Evolutionary conservation across 2,888 invertebrate genomes (phyloP), one percentile per base, ranked within the genome.

Genomic region (Panzeria rudis): DNA sequence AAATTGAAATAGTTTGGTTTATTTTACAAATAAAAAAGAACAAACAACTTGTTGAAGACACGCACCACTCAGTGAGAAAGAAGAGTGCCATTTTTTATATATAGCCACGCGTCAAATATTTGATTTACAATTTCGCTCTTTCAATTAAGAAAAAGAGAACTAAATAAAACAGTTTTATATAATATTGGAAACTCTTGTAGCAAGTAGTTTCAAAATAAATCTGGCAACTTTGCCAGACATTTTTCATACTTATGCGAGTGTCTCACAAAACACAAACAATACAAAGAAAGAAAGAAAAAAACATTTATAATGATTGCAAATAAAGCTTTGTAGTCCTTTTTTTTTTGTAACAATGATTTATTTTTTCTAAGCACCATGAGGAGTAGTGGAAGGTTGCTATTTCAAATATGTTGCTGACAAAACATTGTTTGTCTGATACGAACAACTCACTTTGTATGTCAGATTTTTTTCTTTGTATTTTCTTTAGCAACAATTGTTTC

Each of bases 401-500:
- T 77, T 64, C 69, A 64, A 81, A 73, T 64, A 76, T 78, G 68
- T 72, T 84, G 76, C 80, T 77, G 80, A 76, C 80, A 81, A 80
- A 81, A 81, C 73, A 66, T 54, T 73, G 81, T 77, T 81, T 84
- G 77, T 69, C 47, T 84, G 79, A 69, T 77, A 68, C 71, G 50
- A 69, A 35, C 56, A 56, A 78, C 59, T 79, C 64, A 61, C 54
- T 9, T 47, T 50, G 38, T 79, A 15, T 78, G 66, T 68, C 32
- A 15, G n/a, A 38, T 13, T 59, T 71, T 32, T 79, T 54, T 25
- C 38, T 69, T 41, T 56, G 7, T n/a, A 0, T 52, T 62, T 50
- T 69, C 20, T 41, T n/a, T 23, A 72, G 35, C 17, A 79, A 29
- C 35, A 75, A 47, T 9, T 44, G 23, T 68, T 54, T 62, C 4